phyloP scores from a whole-genome alignment of 2,797 vertebrate species.

The Enteromius trimaculatus region DNA sequence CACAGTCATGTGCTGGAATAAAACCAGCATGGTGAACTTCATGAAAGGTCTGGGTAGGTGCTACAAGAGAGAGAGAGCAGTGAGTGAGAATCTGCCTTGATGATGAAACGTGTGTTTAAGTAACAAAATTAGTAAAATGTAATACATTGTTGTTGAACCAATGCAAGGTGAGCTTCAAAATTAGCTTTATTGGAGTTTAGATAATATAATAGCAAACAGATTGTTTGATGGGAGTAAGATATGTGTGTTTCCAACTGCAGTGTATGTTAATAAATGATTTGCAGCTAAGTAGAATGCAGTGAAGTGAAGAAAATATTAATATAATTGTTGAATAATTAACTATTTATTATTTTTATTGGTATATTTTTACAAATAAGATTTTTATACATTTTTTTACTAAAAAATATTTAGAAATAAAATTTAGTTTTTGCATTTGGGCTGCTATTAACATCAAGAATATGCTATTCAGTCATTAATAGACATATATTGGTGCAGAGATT shows the following conservation, averaged over 20 bases:
- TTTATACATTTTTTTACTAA: not conserved
- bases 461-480: not conserved
- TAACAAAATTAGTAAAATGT: not conserved
- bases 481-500: not conserved
- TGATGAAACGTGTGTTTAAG: not conserved
- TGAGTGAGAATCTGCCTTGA: not conserved
- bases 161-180: not conserved
- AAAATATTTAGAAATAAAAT: not conserved
- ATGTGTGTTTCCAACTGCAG: not conserved
- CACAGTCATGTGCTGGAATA: slow-evolving; percentile 91
- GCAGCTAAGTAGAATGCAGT: not conserved
- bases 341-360: not conserved
- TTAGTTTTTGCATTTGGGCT: not conserved
- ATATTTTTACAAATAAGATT: not conserved
- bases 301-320: not conserved
- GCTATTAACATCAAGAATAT: not conserved
- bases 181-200: not conserved
- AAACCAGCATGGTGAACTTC: slow-evolving; percentile 91
- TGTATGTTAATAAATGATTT: not conserved
- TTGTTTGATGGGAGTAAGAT: not conserved
- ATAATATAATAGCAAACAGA: not conserved
- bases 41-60: slow-evolving; percentile 95
- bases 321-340: not conserved
- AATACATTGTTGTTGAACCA: not conserved
- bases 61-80: not conserved